Conservation (phyloP, 2,888 invertebrate genomes). For the Drosophila tripunctata region DNA sequence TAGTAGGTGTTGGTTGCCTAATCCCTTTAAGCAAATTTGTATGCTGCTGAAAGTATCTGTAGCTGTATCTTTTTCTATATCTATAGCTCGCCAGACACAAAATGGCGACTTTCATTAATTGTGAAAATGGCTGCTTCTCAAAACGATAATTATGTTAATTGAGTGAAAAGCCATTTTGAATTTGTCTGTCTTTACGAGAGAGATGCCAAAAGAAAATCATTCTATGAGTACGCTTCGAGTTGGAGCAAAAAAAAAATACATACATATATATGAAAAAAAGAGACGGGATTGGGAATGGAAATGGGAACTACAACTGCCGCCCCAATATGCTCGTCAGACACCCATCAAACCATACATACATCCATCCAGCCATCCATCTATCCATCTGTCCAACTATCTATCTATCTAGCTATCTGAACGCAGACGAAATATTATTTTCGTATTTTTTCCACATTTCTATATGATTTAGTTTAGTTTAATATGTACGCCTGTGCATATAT, state of each 20-base stretch:
- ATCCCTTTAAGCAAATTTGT: constrained; percentile 45
- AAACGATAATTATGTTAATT: constrained; percentile 72
- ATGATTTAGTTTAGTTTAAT: constrained; percentile 61
- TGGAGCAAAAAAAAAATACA: constrained; percentile 5
- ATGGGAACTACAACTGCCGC: constrained; percentile 24
- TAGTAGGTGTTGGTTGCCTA: constrained; percentile 53
- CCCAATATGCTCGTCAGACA: constrained; percentile 28
- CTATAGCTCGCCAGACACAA: constrained; percentile 28
- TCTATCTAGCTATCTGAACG: constrained; percentile 25
- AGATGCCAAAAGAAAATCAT: constrained; percentile 46
- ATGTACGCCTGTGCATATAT: neutral
- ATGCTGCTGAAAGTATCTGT: constrained; percentile 5
- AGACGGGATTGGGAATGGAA: neutral
- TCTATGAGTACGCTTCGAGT: constrained; percentile 6
- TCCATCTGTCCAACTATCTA: constrained; percentile 17
- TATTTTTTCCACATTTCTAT: constrained; percentile 56
- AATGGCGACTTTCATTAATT: constrained; percentile 74
- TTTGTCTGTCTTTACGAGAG: constrained; percentile 24
- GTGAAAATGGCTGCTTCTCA: constrained; percentile 55
- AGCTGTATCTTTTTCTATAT: neutral
- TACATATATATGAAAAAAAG: no score
- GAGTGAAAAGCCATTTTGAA: constrained; percentile 71
- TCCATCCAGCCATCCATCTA: constrained; percentile 15
- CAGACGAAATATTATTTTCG: constrained; percentile 66
- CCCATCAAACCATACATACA: constrained; percentile 24